Base-by-base conservation (phyloP, 2,113 vertebrate genomes). In the Chelonoidis abingdonii region DNA sequence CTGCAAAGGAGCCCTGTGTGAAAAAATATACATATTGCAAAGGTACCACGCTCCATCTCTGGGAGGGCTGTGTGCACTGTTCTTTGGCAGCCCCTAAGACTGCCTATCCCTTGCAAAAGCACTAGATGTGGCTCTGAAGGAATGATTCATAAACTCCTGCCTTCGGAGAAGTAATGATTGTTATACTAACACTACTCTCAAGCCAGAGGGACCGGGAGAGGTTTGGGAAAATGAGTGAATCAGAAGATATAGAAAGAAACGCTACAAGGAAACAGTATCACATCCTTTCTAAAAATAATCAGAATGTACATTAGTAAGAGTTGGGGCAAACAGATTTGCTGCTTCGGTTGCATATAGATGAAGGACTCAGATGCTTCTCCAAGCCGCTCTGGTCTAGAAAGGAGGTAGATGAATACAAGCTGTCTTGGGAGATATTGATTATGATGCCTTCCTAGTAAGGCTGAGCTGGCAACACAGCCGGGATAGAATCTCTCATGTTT, bases 201-300 rank as follows among this genome's bases (percentile, higher is more conserved):
- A 80, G 91, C 75, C 91, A 90, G 38, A 79, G 92, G 89, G 86
- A 80, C 44, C 88, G 79, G 91, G 94, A 95, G 91, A 78, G 90
- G 35, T 80, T 78, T n/a, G 87, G 75, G 86, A 27, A 94, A 87
- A 93, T 13, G 89, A 94, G 86, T 87, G 89, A 94, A 92, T 53
- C 75, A 87, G 93, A 93, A 89, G 78, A 86, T 5, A 9, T 54
- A n/a, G 0, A 24, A n/a, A 90, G 91, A 84, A 69, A 80, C 94
- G 38, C 3, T 65, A 65, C 19, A 59, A 79, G 93, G 95, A 95
- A 95, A 96, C 91, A 89, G 88, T 94, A 87, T 92, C 94, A 54
- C 92, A 86, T 93, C 93, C 93, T 88, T 3, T 1, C 57, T 38
- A 6, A 2, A 31, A 80, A 84, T 1, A 27, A 75, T 78, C 62